These are phyloP conservation scores for Drosophila kikkawai DNA, from an alignment of 1,140 invertebrate genomes.

Conservation along the genomic window DNA sequence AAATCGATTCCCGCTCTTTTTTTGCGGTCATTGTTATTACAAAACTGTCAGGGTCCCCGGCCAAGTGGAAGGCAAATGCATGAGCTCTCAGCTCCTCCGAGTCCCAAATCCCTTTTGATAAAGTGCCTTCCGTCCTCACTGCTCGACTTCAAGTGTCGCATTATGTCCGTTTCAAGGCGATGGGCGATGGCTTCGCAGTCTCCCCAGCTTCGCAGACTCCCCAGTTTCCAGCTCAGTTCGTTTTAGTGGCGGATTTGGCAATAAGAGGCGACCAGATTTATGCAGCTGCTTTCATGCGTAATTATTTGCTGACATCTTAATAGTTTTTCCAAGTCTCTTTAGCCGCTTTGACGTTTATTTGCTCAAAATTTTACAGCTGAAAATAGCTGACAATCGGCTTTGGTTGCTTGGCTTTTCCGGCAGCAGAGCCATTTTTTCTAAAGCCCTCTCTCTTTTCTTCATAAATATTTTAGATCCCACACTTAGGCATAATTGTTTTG, in stretches of 20 bases:
- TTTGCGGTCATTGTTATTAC: slow-evolving; percentile 79
- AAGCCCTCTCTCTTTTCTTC: slow-evolving; percentile 21
- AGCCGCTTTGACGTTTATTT: slow-evolving; percentile 39
- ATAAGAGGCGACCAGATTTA: slow-evolving; percentile 70
- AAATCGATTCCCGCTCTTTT: slow-evolving; percentile 73
- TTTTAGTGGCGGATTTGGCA: slow-evolving; percentile 78
- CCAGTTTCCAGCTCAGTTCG: slow-evolving; percentile 60
- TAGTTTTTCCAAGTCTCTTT: slow-evolving; percentile 69
- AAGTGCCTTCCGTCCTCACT: slow-evolving; percentile 63
- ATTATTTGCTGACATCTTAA: slow-evolving; percentile 83
- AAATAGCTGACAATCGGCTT: slow-evolving; percentile 37
- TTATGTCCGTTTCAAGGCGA: slow-evolving; percentile 70
- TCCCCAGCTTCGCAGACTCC: slow-evolving; percentile 17
- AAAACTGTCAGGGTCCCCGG: slow-evolving; percentile 65
- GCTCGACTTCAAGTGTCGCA: slow-evolving; percentile 68
- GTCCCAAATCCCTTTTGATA: slow-evolving; percentile 78
- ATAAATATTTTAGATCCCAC: slow-evolving; percentile 72
- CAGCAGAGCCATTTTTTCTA: background rate
- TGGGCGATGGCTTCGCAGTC: slow-evolving; percentile 57
- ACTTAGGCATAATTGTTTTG: slow-evolving; percentile 80
- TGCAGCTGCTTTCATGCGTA: slow-evolving; percentile 71
- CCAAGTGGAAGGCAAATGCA: slow-evolving; percentile 53
- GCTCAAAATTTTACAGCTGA: slow-evolving; percentile 28
- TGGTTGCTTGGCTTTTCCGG: slow-evolving; percentile 9
- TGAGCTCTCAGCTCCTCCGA: slow-evolving; percentile 3